A percentile compares a stretch with the other conserved stretches of the same genome.
phyloP scores from a whole-genome alignment of 2,888 invertebrate species.

The Alviniconcha strummeri region DNA sequence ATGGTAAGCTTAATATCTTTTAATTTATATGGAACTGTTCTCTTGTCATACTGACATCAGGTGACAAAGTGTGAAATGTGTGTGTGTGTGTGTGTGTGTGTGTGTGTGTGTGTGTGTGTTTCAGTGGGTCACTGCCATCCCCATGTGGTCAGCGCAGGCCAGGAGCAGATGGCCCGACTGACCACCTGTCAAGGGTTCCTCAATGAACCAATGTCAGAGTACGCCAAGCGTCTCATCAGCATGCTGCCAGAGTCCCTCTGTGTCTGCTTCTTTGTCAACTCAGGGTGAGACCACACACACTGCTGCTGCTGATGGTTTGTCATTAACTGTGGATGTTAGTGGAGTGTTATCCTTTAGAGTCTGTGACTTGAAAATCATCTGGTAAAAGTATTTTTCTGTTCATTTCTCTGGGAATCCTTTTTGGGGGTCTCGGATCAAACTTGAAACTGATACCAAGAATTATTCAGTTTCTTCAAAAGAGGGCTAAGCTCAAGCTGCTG shows the following conservation, averaged over 20 bases:
- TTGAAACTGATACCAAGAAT: too few relatives aligned
- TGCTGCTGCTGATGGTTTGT: not conserved
- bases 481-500: too few relatives aligned
- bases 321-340: not conserved
- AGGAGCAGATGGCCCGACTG: constrained; percentile 66
- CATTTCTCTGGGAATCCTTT: too few relatives aligned
- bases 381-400: not conserved
- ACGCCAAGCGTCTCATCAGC: constrained; percentile 61
- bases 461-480: too few relatives aligned
- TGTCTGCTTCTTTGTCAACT: constrained; percentile 67
- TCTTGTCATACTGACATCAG: not conserved
- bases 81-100: not conserved
- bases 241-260: constrained; percentile 65
- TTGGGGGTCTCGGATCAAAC: too few relatives aligned
- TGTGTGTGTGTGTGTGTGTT: constrained; percentile 30
- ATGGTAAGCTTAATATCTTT: constrained; percentile 87
- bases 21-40: constrained; percentile 58
- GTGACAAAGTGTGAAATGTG: not conserved
- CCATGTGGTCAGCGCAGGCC: constrained; percentile 63
- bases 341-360: not conserved
- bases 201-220: constrained; percentile 59
- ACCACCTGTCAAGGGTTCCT: constrained; percentile 62
- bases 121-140: constrained; percentile 70
- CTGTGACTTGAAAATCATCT: not conserved
- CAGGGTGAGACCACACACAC: constrained; percentile 53